Evolutionary conservation across 2,797 vertebrate species (phyloP), one percentile per base, ranked within the genome.

Genomic region (Phalanger gymnotis): DNA sequence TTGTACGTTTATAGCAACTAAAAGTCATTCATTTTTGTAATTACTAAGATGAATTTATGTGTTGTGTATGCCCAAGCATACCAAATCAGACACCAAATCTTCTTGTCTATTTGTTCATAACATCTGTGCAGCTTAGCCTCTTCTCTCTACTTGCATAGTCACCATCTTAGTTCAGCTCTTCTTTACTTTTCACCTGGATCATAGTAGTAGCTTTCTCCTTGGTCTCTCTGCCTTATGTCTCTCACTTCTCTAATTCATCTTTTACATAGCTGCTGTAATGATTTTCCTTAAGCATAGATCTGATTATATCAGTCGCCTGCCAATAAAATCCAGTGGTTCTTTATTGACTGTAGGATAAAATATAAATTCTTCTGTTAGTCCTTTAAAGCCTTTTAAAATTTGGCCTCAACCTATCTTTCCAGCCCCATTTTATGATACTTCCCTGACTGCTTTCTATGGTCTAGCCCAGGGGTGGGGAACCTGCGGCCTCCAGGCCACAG

Each of bases 21-120:
- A 94, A 95, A 97, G 61, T 34, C 93, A 53, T 40, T 56, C 73
- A 61, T 53, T 96, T 96, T 94, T 94, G 61, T 7, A 90, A n/a
- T 93, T 96, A 12, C 51, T 96, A 94, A 58, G 95, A 66, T 81
- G 95, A 96, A 61, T 92, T 54, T 56, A 3, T 92, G 53, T 95
- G 40, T 94, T 96, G 40, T 3, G 2, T 53, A n/a, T 92, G 61
- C 89, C 56, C 52, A 58, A 92, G 66, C 10, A 54, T 11, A 90
- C n/a, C 73, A 27, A 81, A 81, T 47, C 2, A 27, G 40, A 12
- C 47, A 7, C 40, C 73, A 81, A 87, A 27, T 51, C 73, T 27
- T 51, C 22, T 16, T 73, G 28, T 73, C 3, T 51, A 40, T 87
- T 87, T 51, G 22, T 87, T 87, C 40, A 27, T 10, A 87, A 51